Evolutionary conservation across 2,888 invertebrate genomes (phyloP).

Genomic region (Epirrhoe tristata): DNA sequence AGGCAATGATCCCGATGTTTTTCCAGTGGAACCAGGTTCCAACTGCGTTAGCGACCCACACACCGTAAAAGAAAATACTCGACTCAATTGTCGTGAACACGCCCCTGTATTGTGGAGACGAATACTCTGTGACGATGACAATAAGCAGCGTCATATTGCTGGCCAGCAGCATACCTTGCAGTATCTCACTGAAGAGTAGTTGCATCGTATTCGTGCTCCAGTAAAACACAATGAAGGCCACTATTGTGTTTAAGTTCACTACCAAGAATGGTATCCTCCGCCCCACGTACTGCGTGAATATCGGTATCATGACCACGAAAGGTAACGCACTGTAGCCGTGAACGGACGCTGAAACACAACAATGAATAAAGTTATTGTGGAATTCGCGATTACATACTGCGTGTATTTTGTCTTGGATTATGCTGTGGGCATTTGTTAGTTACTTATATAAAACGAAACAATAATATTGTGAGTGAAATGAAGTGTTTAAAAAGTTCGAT

Average conservation of each 20-base stretch:
- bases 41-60: constrained; percentile 62
- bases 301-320: constrained; percentile 56
- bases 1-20: constrained; percentile 55
- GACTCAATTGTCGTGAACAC: constrained; percentile 61
- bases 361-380: constrained; percentile 19
- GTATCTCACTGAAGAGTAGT: constrained; percentile 55
- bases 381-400: constrained; percentile 17
- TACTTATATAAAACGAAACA: not conserved
- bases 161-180: constrained; percentile 57
- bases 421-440: not conserved
- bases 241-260: constrained; percentile 49
- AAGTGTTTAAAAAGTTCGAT: not conserved
- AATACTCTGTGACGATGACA: constrained; percentile 59
- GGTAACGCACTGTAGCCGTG: constrained; percentile 56
- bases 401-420: not conserved
- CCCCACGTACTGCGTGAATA: constrained; percentile 52
- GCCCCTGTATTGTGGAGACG: constrained; percentile 60
- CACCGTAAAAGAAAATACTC: constrained; percentile 61
- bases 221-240: constrained; percentile 57
- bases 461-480: not conserved
- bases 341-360: constrained; percentile 56
- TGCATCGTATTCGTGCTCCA: constrained; percentile 53
- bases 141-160: constrained; percentile 57
- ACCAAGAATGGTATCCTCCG: constrained; percentile 55
- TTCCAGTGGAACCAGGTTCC: constrained; percentile 63